Conservation (phyloP, 2,888 invertebrate species). For the Flabesymbios commensalis region DNA sequence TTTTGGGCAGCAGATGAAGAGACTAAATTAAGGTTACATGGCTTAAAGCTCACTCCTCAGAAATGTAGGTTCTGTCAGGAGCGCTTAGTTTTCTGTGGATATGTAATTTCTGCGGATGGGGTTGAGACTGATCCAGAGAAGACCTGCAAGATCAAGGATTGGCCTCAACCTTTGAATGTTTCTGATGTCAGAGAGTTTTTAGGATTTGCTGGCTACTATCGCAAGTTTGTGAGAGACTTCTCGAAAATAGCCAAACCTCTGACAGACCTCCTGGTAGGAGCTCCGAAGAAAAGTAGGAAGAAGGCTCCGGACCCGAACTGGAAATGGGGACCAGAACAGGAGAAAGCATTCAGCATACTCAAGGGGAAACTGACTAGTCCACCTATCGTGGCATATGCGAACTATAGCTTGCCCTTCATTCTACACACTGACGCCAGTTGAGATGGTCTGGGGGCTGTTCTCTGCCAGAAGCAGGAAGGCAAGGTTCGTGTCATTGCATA, state of each 20-base stretch:
- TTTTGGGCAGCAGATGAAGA: constrained; percentile 18
- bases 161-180: background rate
- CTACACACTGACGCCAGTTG: constrained; percentile 33
- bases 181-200: background rate
- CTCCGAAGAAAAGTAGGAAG: background rate
- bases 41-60: too few species aligned
- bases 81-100: too few species aligned
- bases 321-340: constrained; percentile 21
- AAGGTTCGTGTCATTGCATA: constrained; percentile 29
- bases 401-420: constrained; percentile 17
- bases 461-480: constrained; percentile 29
- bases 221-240: too few species aligned
- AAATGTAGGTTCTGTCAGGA: too few species aligned
- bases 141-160: too few species aligned
- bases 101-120: too few species aligned
- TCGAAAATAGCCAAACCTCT: too few species aligned
- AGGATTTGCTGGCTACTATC: too few species aligned
- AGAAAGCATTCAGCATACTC: constrained; percentile 23
- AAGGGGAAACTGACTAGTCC: constrained; percentile 13
- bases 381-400: constrained; percentile 29
- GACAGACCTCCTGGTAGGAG: background rate
- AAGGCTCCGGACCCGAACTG: background rate
- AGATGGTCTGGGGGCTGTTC: constrained; percentile 26
- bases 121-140: too few species aligned
- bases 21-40: too few species aligned